Base-by-base conservation (phyloP, 2,113 vertebrate genomes). In the Chlamydotis undulata region DNA sequence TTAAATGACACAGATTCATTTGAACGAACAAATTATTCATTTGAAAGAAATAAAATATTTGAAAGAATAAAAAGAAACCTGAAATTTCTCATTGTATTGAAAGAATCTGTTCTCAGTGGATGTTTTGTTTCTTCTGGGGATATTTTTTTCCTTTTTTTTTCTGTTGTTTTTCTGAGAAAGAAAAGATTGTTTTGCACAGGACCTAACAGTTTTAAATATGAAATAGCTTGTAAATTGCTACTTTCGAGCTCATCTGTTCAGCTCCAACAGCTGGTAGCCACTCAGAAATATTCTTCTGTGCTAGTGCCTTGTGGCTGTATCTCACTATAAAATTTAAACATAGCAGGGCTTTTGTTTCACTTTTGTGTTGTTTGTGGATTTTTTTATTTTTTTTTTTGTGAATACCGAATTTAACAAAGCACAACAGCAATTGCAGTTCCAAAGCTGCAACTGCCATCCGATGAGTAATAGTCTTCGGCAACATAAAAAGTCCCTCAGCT, bases 181-280 rank as follows among this genome's bases (percentile, higher is more conserved):
- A 95, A 95, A 97, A 96, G 93, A 96, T 85, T 97, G 71, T 85
- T 91, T 97, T 96, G 94, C 94, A 96, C 91, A 91, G 97, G 90
- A 95, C 96, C 94, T 86, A 94, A 88, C 92, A 96, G 97, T 98
- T 98, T 98, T 96, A 97, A 96, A 96, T 97, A 97, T 96, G 93
- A 97, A 97, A 97, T 95, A 97, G 97, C 97, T 97, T 97, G 92
- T 96, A 97, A 97, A 96, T 96, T 94, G 93, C 89, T 96, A 65
- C 96, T 93, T 97, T 97, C 73, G 95, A 96, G 87, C 96, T 98
- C 97, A 95, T 97, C 96, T 80, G 68, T 89, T 96, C 97, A 95
- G 94, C 80, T 94, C 91, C 80, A 84, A 95, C 93, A 97, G 87
- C 94, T 97, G 96, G 91, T 96, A 97, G 96, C 98, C 97, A 97